Percentiles rank a stretch among this genome's conserved stretches.
phyloP scores from a whole-genome alignment of 2,888 invertebrate genomes.

The Platycnemis pennipes region DNA sequence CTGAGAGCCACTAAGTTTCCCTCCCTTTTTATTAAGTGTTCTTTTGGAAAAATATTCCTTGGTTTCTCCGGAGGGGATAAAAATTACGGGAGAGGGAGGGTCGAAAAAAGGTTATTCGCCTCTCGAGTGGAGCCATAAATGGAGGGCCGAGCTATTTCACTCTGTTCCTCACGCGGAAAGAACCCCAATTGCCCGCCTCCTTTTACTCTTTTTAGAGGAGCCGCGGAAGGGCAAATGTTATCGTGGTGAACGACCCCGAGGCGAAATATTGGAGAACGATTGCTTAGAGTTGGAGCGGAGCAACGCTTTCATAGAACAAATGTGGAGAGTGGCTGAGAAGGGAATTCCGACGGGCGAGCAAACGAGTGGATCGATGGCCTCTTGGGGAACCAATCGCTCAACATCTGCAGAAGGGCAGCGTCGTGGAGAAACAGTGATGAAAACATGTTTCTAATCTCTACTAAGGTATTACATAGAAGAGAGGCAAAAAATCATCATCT shows the following conservation, averaged over 20 bases:
- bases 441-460: too few species aligned
- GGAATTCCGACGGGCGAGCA: too few species aligned
- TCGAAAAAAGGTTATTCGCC: background rate
- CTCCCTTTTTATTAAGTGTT: background rate
- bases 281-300: background rate
- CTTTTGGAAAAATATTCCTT: background rate
- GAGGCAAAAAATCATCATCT: too few species aligned
- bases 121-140: background rate
- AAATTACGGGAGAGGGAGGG: background rate
- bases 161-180: background rate
- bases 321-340: too few species aligned
- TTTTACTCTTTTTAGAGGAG: too few species aligned
- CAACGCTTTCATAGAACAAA: too few species aligned
- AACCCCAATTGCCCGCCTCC: background rate
- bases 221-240: background rate
- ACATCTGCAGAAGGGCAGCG: too few species aligned
- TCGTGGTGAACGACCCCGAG: background rate
- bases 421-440: too few species aligned
- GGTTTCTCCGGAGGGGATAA: background rate
- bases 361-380: too few species aligned
- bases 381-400: too few species aligned
- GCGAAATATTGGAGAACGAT: conserved; percentile 1
- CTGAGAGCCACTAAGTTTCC: background rate
- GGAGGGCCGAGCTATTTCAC: background rate
- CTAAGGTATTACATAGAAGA: too few species aligned